Percentiles rank a stretch among this genome's conserved stretches.
These are phyloP conservation scores for Dicaeum eximium DNA, from an alignment of 2,113 vertebrate species.

Conservation along the genomic window DNA sequence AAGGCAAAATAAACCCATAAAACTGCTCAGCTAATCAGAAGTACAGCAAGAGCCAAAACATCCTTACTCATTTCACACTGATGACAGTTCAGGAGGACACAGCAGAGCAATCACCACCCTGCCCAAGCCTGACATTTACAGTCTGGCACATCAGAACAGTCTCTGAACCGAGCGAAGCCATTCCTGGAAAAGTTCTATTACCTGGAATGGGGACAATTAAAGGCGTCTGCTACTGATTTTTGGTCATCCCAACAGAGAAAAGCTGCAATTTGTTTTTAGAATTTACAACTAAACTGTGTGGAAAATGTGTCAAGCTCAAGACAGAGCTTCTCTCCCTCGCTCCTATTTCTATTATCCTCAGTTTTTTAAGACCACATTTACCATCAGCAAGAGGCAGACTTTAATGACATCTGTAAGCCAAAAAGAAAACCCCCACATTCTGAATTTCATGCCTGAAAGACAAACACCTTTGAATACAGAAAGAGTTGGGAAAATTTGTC, in stretches of 20 bases:
- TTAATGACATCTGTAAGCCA: background rate
- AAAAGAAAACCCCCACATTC: background rate
- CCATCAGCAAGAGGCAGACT: background rate
- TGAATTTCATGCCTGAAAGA: background rate
- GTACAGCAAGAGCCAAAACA: background rate
- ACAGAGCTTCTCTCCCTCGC: background rate
- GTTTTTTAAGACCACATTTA: background rate
- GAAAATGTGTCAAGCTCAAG: background rate
- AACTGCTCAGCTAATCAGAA: background rate
- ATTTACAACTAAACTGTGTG: background rate
- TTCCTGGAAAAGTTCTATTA: background rate
- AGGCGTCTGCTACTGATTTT: background rate
- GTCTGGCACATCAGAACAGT: background rate
- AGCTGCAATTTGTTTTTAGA: background rate
- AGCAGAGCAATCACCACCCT: background rate
- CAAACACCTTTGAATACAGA: background rate
- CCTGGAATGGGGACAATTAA: background rate
- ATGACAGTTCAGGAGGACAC: background rate
- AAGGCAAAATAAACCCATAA: background rate
- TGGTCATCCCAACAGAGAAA: background rate
- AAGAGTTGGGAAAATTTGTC: background rate
- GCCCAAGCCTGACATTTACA: background rate
- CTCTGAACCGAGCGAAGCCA: background rate
- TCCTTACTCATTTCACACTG: background rate
- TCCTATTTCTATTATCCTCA: background rate